phyloP scores from a whole-genome alignment of 2,113 vertebrate genomes.

The Nettapus auritus region DNA sequence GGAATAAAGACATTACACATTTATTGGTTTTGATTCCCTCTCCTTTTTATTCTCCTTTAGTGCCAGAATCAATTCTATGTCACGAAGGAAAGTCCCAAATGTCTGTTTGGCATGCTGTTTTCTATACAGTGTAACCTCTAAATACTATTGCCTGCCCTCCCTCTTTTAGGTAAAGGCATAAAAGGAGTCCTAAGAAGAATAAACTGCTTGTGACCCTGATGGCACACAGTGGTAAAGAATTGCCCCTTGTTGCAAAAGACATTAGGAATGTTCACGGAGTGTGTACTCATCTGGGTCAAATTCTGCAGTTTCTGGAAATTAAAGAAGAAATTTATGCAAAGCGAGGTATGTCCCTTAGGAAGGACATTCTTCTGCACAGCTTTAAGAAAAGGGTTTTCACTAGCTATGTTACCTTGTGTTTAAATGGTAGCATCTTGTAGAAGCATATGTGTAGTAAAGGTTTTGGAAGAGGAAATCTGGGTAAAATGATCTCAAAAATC shows the following conservation, averaged over 20 bases:
- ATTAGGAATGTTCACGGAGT: not conserved
- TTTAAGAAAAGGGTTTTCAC: not conserved
- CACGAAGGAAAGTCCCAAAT: not conserved
- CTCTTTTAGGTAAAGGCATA: not conserved
- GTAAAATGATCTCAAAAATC: not conserved
- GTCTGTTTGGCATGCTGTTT: not conserved
- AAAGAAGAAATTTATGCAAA: not conserved
- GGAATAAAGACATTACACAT: not conserved
- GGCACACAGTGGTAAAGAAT: not conserved
- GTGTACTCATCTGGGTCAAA: not conserved
- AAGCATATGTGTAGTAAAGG: not conserved
- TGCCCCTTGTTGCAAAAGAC: not conserved
- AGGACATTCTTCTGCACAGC: not conserved
- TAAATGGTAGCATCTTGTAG: not conserved
- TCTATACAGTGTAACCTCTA: not conserved
- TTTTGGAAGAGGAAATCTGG: not conserved
- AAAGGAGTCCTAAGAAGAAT: not conserved
- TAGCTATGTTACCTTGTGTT: not conserved
- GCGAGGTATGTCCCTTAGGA: not conserved
- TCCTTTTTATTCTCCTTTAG: not conserved
- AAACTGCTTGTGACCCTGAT: not conserved
- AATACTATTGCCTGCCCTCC: not conserved
- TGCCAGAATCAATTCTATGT: not conserved
- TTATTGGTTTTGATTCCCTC: not conserved
- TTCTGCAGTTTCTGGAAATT: not conserved